These are phyloP conservation scores for Carettochelys insculpta DNA, from an alignment of 2,113 vertebrate genomes.

Conservation along the genomic window DNA sequence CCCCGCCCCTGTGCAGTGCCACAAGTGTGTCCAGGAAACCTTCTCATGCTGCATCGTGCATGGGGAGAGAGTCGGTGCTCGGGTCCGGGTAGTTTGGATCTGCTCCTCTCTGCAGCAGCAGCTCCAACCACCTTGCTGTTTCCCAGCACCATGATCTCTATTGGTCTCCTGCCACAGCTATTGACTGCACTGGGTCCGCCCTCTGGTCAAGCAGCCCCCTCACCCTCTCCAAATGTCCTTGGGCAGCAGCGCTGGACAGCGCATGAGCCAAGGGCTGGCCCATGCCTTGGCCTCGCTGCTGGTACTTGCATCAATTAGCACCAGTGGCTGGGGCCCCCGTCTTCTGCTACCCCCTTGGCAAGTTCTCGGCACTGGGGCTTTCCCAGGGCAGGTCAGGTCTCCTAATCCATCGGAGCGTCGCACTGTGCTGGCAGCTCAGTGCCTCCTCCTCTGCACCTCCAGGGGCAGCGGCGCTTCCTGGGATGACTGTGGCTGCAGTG, in stretches of 20 bases:
- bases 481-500: fast-evolving
- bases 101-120: slow-evolving; percentile 79
- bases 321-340: neutral
- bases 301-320: neutral
- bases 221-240: slow-evolving; percentile 72
- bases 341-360: too few relatives aligned
- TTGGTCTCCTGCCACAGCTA: slow-evolving; percentile 78
- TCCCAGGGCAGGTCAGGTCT: neutral
- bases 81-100: slow-evolving; percentile 80
- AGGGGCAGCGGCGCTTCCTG: neutral
- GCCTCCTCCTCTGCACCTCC: neutral
- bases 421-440: too few relatives aligned
- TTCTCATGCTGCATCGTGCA: slow-evolving; percentile 84
- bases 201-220: slow-evolving; percentile 71
- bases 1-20: slow-evolving; percentile 36
- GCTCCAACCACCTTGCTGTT: slow-evolving; percentile 67
- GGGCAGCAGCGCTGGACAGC: slow-evolving; percentile 80
- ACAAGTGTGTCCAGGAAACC: slow-evolving; percentile 48
- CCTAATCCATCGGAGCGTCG: neutral
- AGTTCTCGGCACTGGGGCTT: too few relatives aligned
- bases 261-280: slow-evolving; percentile 31
- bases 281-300: neutral
- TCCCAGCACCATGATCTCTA: slow-evolving; percentile 96
- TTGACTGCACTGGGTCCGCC: slow-evolving; percentile 77
- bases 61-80: slow-evolving; percentile 71